Base-by-base conservation (phyloP, 2,797 vertebrate genomes). In the Sebastes paucispinis region DNA sequence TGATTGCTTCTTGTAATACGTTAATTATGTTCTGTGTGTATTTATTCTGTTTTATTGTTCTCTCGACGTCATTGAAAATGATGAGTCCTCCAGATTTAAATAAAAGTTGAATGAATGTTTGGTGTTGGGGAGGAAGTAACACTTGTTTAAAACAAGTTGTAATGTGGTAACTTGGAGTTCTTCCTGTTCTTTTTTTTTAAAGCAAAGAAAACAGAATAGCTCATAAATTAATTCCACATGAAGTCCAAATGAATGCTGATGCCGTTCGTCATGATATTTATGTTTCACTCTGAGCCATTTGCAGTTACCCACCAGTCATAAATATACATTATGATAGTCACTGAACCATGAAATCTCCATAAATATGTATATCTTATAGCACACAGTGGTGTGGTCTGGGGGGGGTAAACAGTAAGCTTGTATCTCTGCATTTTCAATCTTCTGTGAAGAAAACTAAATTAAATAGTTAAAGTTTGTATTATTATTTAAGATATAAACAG, bases 161-260 rank as follows among this genome's bases (percentile, higher is more conserved):
- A 43, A 43, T 52, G 13, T 43, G 13, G 13, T 43, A 43, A 60
- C 2, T 47, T 43, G 14, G 14, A 18, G 43, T 47, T 47, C 43
- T 47, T 47, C 16, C 34, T 57, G 4, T 18, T 4, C 1, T 69
- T 36, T 62, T 75, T 22, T 6, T 52, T 39, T 39, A 39, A 62
- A 57, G 54, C 39, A 32, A 66, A 18, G 32, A 24, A 43, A 73
- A 3, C 3, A 6, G 22, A 80, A 36, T 22, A 57, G 12, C 32
- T 63, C 4, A 7, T 20, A 20, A 60, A 29, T 57, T 22, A 43
- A 43, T 66, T 58, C n/a, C 18, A 8, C 25, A 50, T 65, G 52
- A 67, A 55, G 34, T 60, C 73, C 12, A 50, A 71, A 75, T 75
- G 4, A 87, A 73, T 76, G 47, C 36, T 58, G 18, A 68, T 58